These are phyloP conservation scores for Albula glossodonta DNA, from an alignment of 2,113 vertebrate species.

Conservation along the genomic window DNA sequence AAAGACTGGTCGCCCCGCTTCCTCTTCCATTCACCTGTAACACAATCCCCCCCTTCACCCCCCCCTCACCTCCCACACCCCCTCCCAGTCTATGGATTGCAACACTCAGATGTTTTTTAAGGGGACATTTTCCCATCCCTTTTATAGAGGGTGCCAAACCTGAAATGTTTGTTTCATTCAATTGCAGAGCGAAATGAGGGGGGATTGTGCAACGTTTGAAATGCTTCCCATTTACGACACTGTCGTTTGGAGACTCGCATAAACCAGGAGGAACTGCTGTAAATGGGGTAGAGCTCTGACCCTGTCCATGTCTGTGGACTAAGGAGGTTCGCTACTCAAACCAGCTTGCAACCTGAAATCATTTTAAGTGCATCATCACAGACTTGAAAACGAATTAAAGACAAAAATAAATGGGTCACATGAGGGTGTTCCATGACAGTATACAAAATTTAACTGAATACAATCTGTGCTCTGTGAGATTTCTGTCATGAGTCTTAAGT, in stretches of 20 bases:
- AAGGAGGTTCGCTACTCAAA: neutral
- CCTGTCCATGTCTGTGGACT: neutral
- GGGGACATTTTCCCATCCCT: conserved; percentile 12
- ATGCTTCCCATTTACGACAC: neutral
- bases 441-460: no score
- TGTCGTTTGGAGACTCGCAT: neutral
- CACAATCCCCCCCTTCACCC: conserved; percentile 15
- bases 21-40: conserved; percentile 44
- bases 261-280: neutral
- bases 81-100: conserved; percentile 17
- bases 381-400: no score
- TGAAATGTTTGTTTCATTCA: conserved; percentile 13
- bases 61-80: neutral
- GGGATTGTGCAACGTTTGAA: conserved; percentile 14
- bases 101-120: conserved; percentile 18
- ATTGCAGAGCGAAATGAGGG: neutral
- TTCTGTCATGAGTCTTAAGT: no score
- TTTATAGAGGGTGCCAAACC: conserved; percentile 26
- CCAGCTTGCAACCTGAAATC: neutral
- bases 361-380: no score
- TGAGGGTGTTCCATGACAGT: no score
- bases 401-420: no score
- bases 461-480: no score
- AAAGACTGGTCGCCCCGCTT: neutral
- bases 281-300: neutral